Base-by-base conservation (phyloP, 2,113 vertebrate species). In the Canis aureus region DNA sequence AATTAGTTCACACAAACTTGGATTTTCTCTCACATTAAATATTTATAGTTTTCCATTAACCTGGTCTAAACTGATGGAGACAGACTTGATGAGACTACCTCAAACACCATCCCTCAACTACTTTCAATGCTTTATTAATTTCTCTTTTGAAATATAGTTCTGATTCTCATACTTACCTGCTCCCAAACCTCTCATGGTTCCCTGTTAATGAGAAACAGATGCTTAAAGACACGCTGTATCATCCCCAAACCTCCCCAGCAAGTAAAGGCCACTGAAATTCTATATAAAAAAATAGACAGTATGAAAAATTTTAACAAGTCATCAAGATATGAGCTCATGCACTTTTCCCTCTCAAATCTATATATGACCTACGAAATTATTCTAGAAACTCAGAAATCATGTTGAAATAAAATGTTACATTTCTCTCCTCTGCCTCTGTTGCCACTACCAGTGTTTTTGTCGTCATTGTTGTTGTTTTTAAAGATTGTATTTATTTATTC, bases 11-110 rank as follows among this genome's bases (percentile, higher is more conserved):
- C 16, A 93, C 25, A 84, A 53, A 95, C 73, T 66, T 93, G 23
- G 93, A 89, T 81, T 96, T 95, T 85, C 81, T 29, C 8, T 87
- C 32, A n/a, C 19, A 59, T 89, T 79, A 84, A 93, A 25, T 82
- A 89, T 74, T 60, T 51, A 89, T 64, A 12, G 27, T 8, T 91
- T 83, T 96, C n/a, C 11, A 29, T 83, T 90, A 86, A 91, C 4
- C 3, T 22, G 35, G 15, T 64, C 57, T 60, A 69, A 73, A 85
- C 1, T 83, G 9, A 25, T 29, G 7, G 57, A 95, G 89, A 81
- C 8, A 64, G 60, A 69, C 8, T 35, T 85, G 53, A n/a, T 71
- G 13, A 74, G 2, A 13, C 19, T 22, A 29, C n/a, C 19, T 55
- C 5, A 0, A 71, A 27, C 0, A n/a, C 1, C n/a, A 38, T 17